Evolutionary conservation across 2,888 invertebrate genomes (phyloP).

Genomic region (Baronia brevicornis): DNA sequence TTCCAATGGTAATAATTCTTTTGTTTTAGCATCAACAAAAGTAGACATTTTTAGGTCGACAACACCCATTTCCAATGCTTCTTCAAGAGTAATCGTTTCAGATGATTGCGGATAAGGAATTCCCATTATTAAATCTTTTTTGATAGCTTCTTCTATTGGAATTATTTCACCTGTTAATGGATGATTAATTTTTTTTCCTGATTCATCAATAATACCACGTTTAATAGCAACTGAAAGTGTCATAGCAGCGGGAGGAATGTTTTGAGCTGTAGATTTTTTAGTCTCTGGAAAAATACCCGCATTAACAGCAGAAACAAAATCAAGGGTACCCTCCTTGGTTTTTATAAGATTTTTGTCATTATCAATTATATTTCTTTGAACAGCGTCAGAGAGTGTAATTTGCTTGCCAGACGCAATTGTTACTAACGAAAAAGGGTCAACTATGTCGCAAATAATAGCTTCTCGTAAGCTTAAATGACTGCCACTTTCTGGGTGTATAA

Average conservation of each 20-base stretch:
- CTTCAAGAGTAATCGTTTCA: slow-evolving; percentile 79
- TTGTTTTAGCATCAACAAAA: slow-evolving; percentile 82
- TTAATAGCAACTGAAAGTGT: slow-evolving; percentile 87
- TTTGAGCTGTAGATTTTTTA: slow-evolving; percentile 41
- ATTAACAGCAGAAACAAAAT: slow-evolving; percentile 82
- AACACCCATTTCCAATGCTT: slow-evolving; percentile 81
- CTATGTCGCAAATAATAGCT: slow-evolving; percentile 91
- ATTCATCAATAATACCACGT: slow-evolving; percentile 81
- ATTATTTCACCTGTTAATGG: slow-evolving; percentile 81
- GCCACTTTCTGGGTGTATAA: slow-evolving; percentile 92
- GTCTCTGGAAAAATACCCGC: slow-evolving; percentile 77
- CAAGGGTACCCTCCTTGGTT: slow-evolving; percentile 76
- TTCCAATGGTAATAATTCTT: slow-evolving; percentile 79
- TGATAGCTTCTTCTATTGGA: slow-evolving; percentile 81
- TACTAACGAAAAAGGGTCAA: slow-evolving; percentile 87
- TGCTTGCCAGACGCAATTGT: slow-evolving; percentile 76
- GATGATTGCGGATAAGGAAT: slow-evolving; percentile 82
- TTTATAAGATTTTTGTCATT: slow-evolving; percentile 80
- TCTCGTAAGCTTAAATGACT: slow-evolving; percentile 84
- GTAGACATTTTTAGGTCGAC: slow-evolving; percentile 81
- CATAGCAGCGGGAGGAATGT: slow-evolving; percentile 87
- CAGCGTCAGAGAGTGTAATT: slow-evolving; percentile 85
- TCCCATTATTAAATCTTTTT: slow-evolving; percentile 85
- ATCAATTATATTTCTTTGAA: slow-evolving; percentile 82
- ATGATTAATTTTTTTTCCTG: slow-evolving; percentile 80